A percentile compares a stretch with the other conserved stretches of the same genome.
Conservation (phyloP, 64 coral and sea anemone genomes). For the Stichodactyla helianthus region DNA sequence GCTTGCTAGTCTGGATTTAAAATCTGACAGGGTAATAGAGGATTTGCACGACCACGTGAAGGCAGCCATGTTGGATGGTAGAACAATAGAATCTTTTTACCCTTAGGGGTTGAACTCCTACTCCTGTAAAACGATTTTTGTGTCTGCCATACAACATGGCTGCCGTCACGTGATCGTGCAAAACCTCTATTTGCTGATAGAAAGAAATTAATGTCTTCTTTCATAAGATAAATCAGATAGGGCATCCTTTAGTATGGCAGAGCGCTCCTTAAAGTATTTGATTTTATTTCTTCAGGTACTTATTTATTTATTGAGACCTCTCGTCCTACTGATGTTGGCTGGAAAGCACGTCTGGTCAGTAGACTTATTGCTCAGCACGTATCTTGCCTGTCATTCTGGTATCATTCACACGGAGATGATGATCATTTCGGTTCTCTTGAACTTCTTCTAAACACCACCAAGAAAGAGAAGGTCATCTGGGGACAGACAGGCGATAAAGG, state of each 20-base stretch:
- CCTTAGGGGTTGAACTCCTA: too few species aligned
- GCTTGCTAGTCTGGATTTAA: too few species aligned
- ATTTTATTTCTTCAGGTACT: constrained; percentile 32
- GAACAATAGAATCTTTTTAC: too few species aligned
- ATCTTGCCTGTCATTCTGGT: constrained; percentile 77
- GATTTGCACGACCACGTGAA: too few species aligned
- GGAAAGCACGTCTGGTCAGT: constrained; percentile 66
- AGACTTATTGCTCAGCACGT: constrained; percentile 53
- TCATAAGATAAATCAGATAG: not conserved
- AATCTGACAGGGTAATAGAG: too few species aligned
- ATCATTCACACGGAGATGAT: constrained; percentile 57
- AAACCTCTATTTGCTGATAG: too few species aligned
- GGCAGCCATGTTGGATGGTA: too few species aligned
- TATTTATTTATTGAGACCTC: constrained; percentile 79
- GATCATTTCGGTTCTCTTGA: constrained; percentile 63
- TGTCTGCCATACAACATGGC: too few species aligned
- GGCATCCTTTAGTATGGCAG: too few species aligned
- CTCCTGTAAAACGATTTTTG: too few species aligned
- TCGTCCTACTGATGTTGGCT: constrained; percentile 40
- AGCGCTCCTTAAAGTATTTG: not conserved
- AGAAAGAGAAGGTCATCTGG: constrained; percentile 68
- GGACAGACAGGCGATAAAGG: constrained; percentile 45
- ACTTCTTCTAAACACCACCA: constrained; percentile 26
- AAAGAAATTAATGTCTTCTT: too few species aligned
- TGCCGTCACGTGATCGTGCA: too few species aligned